Conservation (phyloP, 2,888 invertebrate genomes). For the Aphodius granarius region DNA sequence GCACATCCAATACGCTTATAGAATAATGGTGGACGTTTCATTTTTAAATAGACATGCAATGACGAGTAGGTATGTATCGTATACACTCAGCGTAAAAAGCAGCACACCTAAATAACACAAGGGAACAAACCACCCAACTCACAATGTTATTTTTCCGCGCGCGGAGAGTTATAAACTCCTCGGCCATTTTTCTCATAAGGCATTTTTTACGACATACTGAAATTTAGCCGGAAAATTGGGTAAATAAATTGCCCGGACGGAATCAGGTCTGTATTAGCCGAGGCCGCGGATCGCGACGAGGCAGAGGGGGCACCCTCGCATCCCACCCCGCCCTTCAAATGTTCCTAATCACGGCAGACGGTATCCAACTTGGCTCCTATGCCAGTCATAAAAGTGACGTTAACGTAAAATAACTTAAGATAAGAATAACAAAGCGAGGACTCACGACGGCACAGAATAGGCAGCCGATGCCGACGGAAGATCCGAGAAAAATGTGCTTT, state of each 20-base stretch:
- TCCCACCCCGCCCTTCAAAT: neutral
- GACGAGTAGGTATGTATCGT: too few relatives aligned
- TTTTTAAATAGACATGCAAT: too few relatives aligned
- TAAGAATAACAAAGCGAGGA: neutral
- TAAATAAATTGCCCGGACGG: slow-evolving; percentile 25
- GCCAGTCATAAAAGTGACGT: neutral
- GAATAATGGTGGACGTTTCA: too few relatives aligned
- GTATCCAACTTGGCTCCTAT: neutral
- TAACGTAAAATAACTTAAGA: neutral
- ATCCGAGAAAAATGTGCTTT: neutral
- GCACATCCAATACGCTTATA: too few relatives aligned
- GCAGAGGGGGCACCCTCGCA: neutral
- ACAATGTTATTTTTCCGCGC: neutral
- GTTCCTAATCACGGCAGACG: neutral
- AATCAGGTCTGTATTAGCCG: slow-evolving; percentile 24
- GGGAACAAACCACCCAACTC: neutral
- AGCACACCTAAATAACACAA: neutral
- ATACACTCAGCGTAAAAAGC: too few relatives aligned
- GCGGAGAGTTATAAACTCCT: slow-evolving; percentile 22
- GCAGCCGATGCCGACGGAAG: too few relatives aligned
- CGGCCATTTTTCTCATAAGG: slow-evolving; percentile 25
- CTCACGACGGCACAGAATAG: too few relatives aligned
- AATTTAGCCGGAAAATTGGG: slow-evolving; percentile 27
- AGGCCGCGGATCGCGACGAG: neutral
- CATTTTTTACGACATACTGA: slow-evolving; percentile 26